Percentiles rank a stretch among this genome's conserved stretches.
Conservation (phyloP, 2,888 invertebrate genomes). For the Tricholauxania praeusta region DNA sequence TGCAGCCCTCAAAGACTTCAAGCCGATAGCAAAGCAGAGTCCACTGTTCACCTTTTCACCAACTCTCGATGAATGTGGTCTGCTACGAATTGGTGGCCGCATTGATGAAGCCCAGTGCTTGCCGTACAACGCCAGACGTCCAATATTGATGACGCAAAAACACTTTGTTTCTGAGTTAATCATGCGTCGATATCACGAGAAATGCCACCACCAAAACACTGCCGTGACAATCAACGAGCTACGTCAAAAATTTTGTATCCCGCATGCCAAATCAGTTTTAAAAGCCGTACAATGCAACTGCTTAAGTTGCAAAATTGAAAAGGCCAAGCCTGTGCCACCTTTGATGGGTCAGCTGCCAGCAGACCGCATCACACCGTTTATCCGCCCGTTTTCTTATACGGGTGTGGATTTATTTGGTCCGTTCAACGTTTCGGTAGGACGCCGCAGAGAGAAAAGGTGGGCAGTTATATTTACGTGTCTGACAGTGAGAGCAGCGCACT, state of each 20-base stretch:
- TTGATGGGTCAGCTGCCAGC: conserved; percentile 40
- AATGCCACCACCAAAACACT: conserved; percentile 35
- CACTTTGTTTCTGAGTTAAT: conserved; percentile 33
- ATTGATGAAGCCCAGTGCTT: conserved; percentile 33
- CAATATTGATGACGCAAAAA: conserved; percentile 36
- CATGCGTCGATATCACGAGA: conserved; percentile 33
- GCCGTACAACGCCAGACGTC: conserved; percentile 29
- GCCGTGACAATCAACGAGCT: conserved; percentile 33
- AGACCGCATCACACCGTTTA: conserved; percentile 37
- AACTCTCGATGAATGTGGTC: too few relatives aligned
- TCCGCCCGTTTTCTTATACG: conserved; percentile 40
- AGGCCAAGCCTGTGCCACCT: conserved; percentile 29
- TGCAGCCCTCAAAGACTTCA: background rate
- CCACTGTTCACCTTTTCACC: too few relatives aligned
- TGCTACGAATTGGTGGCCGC: too few relatives aligned
- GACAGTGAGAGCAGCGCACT: conserved; percentile 29
- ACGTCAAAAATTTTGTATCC: conserved; percentile 40
- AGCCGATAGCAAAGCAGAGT: too few relatives aligned
- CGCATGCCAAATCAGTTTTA: conserved; percentile 19
- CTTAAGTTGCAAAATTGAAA: conserved; percentile 25
- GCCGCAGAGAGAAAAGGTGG: conserved; percentile 38
- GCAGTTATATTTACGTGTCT: conserved; percentile 37
- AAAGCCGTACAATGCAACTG: conserved; percentile 16
- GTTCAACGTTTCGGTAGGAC: too few relatives aligned
- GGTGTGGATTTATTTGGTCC: conserved; percentile 35